Conservation (phyloP, 2,113 vertebrate species). For the Lucifuga dentata region DNA sequence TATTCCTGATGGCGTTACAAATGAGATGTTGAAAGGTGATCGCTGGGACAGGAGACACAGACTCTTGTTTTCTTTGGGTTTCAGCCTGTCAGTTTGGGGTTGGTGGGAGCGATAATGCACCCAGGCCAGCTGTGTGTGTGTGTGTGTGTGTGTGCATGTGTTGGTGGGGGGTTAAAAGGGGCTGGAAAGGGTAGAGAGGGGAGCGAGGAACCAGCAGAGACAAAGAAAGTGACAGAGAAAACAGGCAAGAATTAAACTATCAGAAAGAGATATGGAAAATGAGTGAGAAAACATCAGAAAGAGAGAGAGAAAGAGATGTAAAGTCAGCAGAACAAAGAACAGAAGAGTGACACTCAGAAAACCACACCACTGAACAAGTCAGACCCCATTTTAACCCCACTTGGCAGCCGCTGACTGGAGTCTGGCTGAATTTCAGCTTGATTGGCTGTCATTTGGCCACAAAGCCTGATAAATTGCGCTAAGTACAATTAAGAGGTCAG, state of each 20-base stretch:
- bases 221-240: slow-evolving; percentile 55
- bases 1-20: slow-evolving; percentile 83
- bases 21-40: slow-evolving; percentile 85
- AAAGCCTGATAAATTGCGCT: too few relatives aligned
- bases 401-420: not conserved
- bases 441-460: too few relatives aligned
- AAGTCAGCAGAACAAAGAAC: slow-evolving; percentile 1
- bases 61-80: slow-evolving; percentile 81
- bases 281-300: slow-evolving; percentile 35
- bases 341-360: slow-evolving; percentile 12
- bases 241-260: slow-evolving; percentile 56
- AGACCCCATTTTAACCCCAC: slow-evolving; percentile 16
- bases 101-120: slow-evolving; percentile 46
- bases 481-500: too few relatives aligned
- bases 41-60: slow-evolving; percentile 77
- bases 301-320: slow-evolving; percentile 12
- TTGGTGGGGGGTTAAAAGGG: slow-evolving; percentile 44
- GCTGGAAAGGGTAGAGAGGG: slow-evolving; percentile 41
- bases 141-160: slow-evolving; percentile 37
- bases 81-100: slow-evolving; percentile 76
- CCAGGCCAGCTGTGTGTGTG: slow-evolving; percentile 35
- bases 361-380: too few relatives aligned
- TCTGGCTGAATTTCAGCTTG: not conserved
- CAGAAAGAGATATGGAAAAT: slow-evolving; percentile 45
- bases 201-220: slow-evolving; percentile 44